Evolutionary conservation across 1,140 invertebrate genomes (phyloP).

Genomic region (Hormaphis cornu): DNA sequence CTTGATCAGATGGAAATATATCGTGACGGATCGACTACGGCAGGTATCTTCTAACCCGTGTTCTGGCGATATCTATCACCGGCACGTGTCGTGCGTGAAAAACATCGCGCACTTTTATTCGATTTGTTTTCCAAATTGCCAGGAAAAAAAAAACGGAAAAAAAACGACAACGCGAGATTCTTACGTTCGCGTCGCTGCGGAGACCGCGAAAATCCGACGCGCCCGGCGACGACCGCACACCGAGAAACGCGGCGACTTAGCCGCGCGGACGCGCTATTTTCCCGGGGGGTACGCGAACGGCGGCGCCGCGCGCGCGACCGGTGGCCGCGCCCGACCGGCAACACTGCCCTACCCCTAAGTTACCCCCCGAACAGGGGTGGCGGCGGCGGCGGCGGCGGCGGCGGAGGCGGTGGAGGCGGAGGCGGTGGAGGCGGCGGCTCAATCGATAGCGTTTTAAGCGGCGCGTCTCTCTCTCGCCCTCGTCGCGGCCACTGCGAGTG

Average conservation of each 20-base stretch:
- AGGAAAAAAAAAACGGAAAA: background rate
- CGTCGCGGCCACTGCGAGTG: background rate
- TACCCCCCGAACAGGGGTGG: background rate
- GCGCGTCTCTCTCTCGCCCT: background rate
- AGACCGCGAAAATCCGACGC: too few species aligned
- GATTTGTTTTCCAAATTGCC: too few species aligned
- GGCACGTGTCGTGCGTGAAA: background rate
- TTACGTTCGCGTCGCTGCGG: too few species aligned
- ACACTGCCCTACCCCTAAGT: background rate
- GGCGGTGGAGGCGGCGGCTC: background rate
- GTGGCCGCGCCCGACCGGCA: constrained; percentile 5
- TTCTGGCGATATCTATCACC: background rate
- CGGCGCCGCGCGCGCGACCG: constrained; percentile 7
- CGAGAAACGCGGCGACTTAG: constrained; percentile 12
- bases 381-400: background rate
- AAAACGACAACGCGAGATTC: too few species aligned
- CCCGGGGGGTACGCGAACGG: background rate
- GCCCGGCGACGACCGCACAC: constrained; percentile 19
- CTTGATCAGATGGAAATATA: constrained; percentile 30
- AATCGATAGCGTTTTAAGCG: constrained; percentile 21
- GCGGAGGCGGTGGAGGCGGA: background rate
- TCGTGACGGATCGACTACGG: constrained; percentile 16
- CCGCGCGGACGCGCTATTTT: background rate
- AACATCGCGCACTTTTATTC: too few species aligned
- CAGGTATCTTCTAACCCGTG: too few species aligned